These are phyloP conservation scores for Liolophura sinensis DNA, from an alignment of 1,140 invertebrate species.

Conservation along the genomic window DNA sequence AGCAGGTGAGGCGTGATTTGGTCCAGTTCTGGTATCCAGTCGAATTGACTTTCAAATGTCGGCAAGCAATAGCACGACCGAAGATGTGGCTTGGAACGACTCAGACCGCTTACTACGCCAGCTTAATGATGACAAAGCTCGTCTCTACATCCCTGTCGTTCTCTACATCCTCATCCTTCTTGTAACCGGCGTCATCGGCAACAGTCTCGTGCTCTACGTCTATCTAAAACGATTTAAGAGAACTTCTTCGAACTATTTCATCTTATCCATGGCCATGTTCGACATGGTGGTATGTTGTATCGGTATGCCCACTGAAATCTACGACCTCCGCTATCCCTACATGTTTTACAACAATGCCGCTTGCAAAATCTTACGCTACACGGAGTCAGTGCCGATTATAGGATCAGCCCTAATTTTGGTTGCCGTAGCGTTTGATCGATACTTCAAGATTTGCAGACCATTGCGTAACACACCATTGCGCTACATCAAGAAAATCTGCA, in stretches of 20 bases:
- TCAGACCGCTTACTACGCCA: too few relatives aligned
- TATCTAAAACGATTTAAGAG: constrained; percentile 25
- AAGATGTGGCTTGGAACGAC: too few relatives aligned
- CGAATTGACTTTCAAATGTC: too few relatives aligned
- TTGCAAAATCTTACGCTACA: constrained; percentile 32
- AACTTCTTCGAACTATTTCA: constrained; percentile 30
- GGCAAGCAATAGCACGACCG: too few relatives aligned
- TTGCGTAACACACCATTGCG: constrained; percentile 27
- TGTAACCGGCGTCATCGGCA: constrained; percentile 27
- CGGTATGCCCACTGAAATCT: constrained; percentile 27
- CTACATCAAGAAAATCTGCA: constrained; percentile 26
- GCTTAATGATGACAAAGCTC: constrained; percentile 27
- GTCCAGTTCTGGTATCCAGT: too few relatives aligned
- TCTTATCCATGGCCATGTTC: constrained; percentile 30
- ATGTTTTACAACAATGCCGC: constrained; percentile 22
- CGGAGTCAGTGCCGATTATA: constrained; percentile 25
- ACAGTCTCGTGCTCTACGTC: constrained; percentile 28
- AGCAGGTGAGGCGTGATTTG: too few relatives aligned
- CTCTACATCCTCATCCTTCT: constrained; percentile 24
- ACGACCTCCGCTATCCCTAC: constrained; percentile 27
- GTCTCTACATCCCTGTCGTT: constrained; percentile 29
- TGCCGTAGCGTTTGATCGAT: constrained; percentile 33
- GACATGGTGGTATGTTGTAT: constrained; percentile 34
- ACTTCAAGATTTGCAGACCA: constrained; percentile 38
- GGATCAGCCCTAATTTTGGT: constrained; percentile 31